Conservation (phyloP, 1,140 invertebrate genomes). For the Aphelenchoides fujianensis region DNA sequence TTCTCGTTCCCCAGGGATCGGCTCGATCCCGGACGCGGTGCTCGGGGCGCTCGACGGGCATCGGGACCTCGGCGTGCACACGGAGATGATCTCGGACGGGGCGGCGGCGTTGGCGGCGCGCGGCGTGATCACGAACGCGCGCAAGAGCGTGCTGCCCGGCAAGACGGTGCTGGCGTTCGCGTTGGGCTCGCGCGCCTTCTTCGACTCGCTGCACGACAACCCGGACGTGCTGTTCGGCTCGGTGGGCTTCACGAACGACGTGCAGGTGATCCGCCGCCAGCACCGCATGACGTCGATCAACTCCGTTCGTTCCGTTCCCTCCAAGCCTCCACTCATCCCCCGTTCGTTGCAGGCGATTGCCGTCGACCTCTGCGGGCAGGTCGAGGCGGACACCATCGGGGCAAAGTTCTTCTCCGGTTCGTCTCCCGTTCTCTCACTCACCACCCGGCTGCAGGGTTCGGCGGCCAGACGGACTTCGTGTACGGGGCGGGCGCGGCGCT, state of each 20-base stretch:
- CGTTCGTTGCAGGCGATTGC: too few species aligned
- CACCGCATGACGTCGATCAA: slow-evolving; percentile 90
- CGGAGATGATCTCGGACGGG: slow-evolving; percentile 75
- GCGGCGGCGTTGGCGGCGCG: slow-evolving; percentile 68
- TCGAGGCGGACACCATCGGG: slow-evolving; percentile 85
- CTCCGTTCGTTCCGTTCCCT: slow-evolving; percentile 66
- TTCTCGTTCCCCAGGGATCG: slow-evolving; percentile 71
- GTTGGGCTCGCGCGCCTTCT: slow-evolving; percentile 78
- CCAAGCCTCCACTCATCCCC: too few species aligned
- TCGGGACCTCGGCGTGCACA: slow-evolving; percentile 85
- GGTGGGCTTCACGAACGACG: slow-evolving; percentile 81
- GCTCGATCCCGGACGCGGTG: slow-evolving; percentile 81
- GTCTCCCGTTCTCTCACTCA: background rate
- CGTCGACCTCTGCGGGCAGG: slow-evolving; percentile 89
- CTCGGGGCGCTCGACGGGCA: slow-evolving; percentile 75
- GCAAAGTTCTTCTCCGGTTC: slow-evolving; percentile 83
- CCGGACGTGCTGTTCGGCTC: slow-evolving; percentile 64
- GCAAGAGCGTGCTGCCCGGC: slow-evolving; percentile 76
- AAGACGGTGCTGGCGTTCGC: slow-evolving; percentile 80
- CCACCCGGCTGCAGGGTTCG: slow-evolving; percentile 66
- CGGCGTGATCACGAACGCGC: slow-evolving; percentile 60
- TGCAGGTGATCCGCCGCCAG: slow-evolving; percentile 75
- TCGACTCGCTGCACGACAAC: slow-evolving; percentile 87
- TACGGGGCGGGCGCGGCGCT: slow-evolving; percentile 82
- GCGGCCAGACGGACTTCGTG: slow-evolving; percentile 93